Evolutionary conservation across 2,888 invertebrate genomes (phyloP).

Genomic region (Drosophila anomelani): DNA sequence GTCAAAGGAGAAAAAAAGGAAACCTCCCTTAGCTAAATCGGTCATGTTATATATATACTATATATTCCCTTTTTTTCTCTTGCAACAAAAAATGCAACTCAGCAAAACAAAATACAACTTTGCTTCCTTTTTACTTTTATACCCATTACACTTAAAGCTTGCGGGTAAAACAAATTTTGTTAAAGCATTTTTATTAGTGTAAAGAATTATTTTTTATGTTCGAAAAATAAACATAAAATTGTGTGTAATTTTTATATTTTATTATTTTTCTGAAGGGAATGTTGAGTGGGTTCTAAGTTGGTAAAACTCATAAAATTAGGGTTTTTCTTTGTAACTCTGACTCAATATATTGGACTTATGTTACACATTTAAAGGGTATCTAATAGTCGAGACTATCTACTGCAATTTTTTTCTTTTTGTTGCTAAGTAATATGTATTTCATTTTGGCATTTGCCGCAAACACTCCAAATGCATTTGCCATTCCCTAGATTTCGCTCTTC

Average conservation of each 20-base stretch:
- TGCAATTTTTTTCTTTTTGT: slow-evolving; percentile 36
- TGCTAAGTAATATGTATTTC: slow-evolving; percentile 77
- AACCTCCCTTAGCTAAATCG: slow-evolving; percentile 33
- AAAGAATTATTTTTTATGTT: background rate
- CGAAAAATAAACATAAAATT: background rate
- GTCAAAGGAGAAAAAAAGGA: slow-evolving; percentile 6
- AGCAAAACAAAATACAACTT: slow-evolving; percentile 69
- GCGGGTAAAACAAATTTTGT: background rate
- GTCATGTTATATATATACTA: slow-evolving; percentile 39
- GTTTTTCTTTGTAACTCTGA: too few species aligned
- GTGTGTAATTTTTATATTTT: too few species aligned
- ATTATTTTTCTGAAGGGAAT: background rate
- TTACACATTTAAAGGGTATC: background rate
- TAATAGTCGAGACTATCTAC: background rate
- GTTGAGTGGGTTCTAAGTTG: background rate
- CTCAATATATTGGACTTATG: too few species aligned
- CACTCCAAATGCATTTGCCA: slow-evolving; percentile 78
- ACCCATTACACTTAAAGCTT: background rate
- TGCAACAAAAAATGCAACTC: slow-evolving; percentile 66
- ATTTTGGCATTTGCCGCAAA: slow-evolving; percentile 77
- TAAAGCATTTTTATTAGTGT: background rate
- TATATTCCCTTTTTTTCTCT: slow-evolving; percentile 18
- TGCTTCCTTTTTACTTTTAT: slow-evolving; percentile 18
- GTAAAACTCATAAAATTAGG: too few species aligned
- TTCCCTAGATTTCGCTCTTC: slow-evolving; percentile 46